Base-by-base conservation (phyloP, 2,797 vertebrate species). In the Yasuhikotakia modesta region DNA sequence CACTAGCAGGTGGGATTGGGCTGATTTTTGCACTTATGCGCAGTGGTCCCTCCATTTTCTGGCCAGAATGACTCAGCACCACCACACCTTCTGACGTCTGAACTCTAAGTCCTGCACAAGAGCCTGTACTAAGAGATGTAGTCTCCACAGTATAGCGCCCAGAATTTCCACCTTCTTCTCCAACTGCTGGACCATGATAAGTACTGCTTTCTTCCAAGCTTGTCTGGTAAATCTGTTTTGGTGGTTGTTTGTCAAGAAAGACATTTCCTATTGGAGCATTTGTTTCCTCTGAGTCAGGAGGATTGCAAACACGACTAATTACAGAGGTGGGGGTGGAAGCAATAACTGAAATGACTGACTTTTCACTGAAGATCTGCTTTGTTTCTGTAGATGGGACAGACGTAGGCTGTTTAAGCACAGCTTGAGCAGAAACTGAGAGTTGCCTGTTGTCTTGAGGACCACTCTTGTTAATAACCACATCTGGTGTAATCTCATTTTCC, bases 11-110 rank as follows among this genome's bases (percentile, higher is more conserved):
- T 21, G 98, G 97, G 70, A 99, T 99, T 88, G 96, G 97, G 89
- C 97, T 99, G 78, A 99, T 99, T 89, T 99, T 99, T 67, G 98
- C 97, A 79, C 95, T 97, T 43, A 99, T 97, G 5, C 97, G 90
- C 81, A 95, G 96, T 0, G 95, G 95, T 8, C 98, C 98, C 87
- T 99, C 97, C 0, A 94, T 96, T 89, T 99, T 99, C 88, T 99
- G 97, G 0, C 97, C 97, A 0, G 98, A 99, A 80, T 99, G 98
- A 87, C 96, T 99, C 74, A 99, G 88, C 1, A 99, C 95, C 27
- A 99, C 97, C 0, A 99, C 96, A 0, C 98, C 98, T 84, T 99
- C 96, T 0, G 97, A 98, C 0, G 97, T 99, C 81, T 99, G 96
- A 32, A 99, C 97, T 24, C 97, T 93, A 13, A 99, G 91, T n/a